These are phyloP conservation scores for Drosophila lini DNA, from an alignment of 1,140 invertebrate genomes.

Conservation along the genomic window DNA sequence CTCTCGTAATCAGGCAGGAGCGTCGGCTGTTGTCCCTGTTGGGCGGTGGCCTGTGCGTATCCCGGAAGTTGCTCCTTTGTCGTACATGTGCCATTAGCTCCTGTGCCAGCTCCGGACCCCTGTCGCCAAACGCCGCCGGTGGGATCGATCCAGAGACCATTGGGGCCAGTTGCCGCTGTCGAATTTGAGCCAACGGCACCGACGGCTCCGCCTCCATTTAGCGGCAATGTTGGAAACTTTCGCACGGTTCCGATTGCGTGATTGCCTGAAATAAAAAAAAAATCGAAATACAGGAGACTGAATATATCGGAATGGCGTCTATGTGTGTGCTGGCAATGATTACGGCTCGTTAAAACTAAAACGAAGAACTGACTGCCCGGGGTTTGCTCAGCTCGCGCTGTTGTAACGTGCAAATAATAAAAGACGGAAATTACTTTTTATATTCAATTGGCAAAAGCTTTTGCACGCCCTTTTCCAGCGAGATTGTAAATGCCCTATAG, in stretches of 20 bases:
- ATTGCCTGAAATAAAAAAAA: slow-evolving; percentile 82
- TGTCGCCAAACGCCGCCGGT: slow-evolving; percentile 82
- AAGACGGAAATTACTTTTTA: slow-evolving; percentile 81
- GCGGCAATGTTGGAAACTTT: slow-evolving; percentile 84
- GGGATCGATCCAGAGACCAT: slow-evolving; percentile 84
- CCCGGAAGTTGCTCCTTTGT: slow-evolving; percentile 84
- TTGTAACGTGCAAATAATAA: slow-evolving; percentile 73
- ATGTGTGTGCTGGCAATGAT: slow-evolving; percentile 51
- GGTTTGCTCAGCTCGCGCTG: slow-evolving; percentile 20
- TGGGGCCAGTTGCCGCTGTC: slow-evolving; percentile 53
- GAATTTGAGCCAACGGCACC: slow-evolving; percentile 48
- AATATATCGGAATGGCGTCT: slow-evolving; percentile 51
- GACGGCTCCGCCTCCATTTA: slow-evolving; percentile 69
- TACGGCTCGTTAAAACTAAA: slow-evolving; percentile 69
- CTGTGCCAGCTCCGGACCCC: slow-evolving; percentile 12
- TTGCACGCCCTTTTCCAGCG: slow-evolving; percentile 14
- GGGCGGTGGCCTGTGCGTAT: slow-evolving; percentile 81
- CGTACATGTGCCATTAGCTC: slow-evolving; percentile 45
- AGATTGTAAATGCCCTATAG: slow-evolving; percentile 33
- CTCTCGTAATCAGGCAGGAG: slow-evolving; percentile 84
- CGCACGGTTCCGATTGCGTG: slow-evolving; percentile 84
- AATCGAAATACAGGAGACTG: slow-evolving; percentile 35
- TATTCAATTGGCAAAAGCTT: slow-evolving; percentile 71
- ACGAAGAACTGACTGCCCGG: slow-evolving; percentile 23
- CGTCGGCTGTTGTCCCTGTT: slow-evolving; percentile 61